phyloP scores from a whole-genome alignment of 2,888 invertebrate species.

The Sussaba pulchella region DNA sequence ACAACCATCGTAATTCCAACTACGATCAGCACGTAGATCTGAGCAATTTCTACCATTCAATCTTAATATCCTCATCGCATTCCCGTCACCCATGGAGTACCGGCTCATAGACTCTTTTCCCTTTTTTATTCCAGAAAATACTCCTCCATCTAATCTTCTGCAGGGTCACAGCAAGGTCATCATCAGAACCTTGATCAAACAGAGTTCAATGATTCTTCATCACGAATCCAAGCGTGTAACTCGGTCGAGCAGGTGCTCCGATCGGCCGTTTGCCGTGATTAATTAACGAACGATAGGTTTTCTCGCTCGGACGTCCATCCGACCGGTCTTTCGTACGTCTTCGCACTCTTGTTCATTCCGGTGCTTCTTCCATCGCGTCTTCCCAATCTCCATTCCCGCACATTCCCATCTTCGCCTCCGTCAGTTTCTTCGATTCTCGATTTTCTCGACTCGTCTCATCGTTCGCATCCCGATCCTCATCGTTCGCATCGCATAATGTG shows the following conservation, averaged over 20 bases:
- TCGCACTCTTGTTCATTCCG: slow-evolving; percentile 8
- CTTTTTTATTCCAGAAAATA: background rate
- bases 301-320: slow-evolving; percentile 56
- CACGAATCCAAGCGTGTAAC: slow-evolving; percentile 70
- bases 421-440: slow-evolving; percentile 8
- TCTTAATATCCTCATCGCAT: background rate
- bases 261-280: slow-evolving; percentile 70
- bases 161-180: slow-evolving; percentile 50
- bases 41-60: no score
- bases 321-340: slow-evolving; percentile 8
- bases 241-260: slow-evolving; percentile 73
- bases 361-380: slow-evolving; percentile 12
- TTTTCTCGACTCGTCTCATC: slow-evolving; percentile 10
- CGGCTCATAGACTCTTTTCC: background rate
- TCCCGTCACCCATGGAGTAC: background rate
- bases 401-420: slow-evolving; percentile 10
- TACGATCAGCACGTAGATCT: no score
- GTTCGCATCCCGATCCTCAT: background rate
- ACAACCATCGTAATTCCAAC: no score
- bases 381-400: background rate
- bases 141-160: slow-evolving; percentile 17
- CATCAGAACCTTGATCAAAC: slow-evolving; percentile 22
- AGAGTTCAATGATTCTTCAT: slow-evolving; percentile 76
- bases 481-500: slow-evolving; percentile 1
- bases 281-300: slow-evolving; percentile 77